A percentile compares a stretch with the other conserved stretches of the same genome.
phyloP scores from a whole-genome alignment of 2,888 invertebrate species.

The Anagyrus pseudococci region DNA sequence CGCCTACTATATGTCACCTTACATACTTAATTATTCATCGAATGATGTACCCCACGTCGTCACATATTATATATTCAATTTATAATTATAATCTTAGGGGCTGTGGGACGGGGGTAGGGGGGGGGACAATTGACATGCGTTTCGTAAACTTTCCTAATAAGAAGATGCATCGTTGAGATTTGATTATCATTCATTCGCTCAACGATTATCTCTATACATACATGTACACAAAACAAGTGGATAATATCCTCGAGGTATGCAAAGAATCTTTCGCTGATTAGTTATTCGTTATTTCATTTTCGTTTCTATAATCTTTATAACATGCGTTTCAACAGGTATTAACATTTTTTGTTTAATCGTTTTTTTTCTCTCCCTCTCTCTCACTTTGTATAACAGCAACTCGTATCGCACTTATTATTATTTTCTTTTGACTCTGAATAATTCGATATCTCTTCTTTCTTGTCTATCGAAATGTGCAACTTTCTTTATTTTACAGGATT shows the following conservation, averaged over 20 bases:
- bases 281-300: neutral
- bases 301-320: neutral
- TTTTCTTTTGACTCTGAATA: neutral
- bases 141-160: constrained; percentile 58
- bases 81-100: constrained; percentile 48
- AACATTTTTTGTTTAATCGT: constrained; percentile 28
- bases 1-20: no score
- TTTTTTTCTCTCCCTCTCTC: constrained; percentile 28
- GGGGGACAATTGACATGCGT: constrained; percentile 59
- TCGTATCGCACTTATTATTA: neutral
- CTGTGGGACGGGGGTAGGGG: no score
- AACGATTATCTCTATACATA: constrained; percentile 26
- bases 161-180: constrained; percentile 27
- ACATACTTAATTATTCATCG: no score
- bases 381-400: constrained; percentile 16
- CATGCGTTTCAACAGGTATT: neutral
- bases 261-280: constrained; percentile 16
- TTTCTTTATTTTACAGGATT: neutral
- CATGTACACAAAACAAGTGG: constrained; percentile 25
- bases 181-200: constrained; percentile 9
- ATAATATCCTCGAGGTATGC: constrained; percentile 22
- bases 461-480: no score
- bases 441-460: neutral
- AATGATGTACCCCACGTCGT: no score
- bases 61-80: constrained; percentile 43